These are phyloP conservation scores for Drosophila obscura DNA, from an alignment of 1,140 invertebrate species.

Conservation along the genomic window DNA sequence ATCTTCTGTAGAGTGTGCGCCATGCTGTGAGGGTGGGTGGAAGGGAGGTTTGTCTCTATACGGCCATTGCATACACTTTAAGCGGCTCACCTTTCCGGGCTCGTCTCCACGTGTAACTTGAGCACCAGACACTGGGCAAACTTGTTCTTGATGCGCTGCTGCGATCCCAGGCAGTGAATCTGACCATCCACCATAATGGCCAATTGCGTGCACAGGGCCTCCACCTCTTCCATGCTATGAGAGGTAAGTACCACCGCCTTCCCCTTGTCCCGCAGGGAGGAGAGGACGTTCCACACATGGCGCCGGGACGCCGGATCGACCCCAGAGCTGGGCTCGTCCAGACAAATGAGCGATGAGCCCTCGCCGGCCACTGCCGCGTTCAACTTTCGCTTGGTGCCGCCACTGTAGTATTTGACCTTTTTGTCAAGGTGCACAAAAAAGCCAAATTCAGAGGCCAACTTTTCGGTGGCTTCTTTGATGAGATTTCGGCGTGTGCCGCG, in stretches of 20 bases:
- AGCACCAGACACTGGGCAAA: constrained; percentile 87
- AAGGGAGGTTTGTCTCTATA: too few relatives aligned
- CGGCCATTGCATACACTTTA: too few relatives aligned
- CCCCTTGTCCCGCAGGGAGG: constrained; percentile 85
- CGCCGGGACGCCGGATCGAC: constrained; percentile 96
- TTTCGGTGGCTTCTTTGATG: constrained; percentile 69
- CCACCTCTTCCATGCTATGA: constrained; percentile 84
- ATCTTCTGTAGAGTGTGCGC: too few relatives aligned
- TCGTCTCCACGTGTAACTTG: constrained; percentile 3
- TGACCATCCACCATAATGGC: constrained; percentile 94
- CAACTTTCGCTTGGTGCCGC: constrained; percentile 96
- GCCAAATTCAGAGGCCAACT: constrained; percentile 75
- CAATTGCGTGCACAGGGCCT: constrained; percentile 90
- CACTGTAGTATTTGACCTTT: constrained; percentile 88
- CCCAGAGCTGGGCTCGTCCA: constrained; percentile 94
- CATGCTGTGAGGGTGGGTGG: too few relatives aligned
- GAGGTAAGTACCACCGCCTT: constrained; percentile 90
- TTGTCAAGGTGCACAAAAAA: constrained; percentile 83
- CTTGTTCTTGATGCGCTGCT: constrained; percentile 88
- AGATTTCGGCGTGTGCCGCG: constrained; percentile 87
- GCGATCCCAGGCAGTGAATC: constrained; percentile 88
- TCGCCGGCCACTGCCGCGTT: constrained; percentile 95
- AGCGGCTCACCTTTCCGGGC: constrained; percentile 3
- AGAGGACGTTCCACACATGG: constrained; percentile 90
- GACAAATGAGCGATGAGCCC: constrained; percentile 92